Percentiles rank a stretch among this genome's conserved stretches.
These are phyloP conservation scores for Parnassius mnemosyne DNA, from an alignment of 2,888 invertebrate species.

Conservation along the genomic window DNA sequence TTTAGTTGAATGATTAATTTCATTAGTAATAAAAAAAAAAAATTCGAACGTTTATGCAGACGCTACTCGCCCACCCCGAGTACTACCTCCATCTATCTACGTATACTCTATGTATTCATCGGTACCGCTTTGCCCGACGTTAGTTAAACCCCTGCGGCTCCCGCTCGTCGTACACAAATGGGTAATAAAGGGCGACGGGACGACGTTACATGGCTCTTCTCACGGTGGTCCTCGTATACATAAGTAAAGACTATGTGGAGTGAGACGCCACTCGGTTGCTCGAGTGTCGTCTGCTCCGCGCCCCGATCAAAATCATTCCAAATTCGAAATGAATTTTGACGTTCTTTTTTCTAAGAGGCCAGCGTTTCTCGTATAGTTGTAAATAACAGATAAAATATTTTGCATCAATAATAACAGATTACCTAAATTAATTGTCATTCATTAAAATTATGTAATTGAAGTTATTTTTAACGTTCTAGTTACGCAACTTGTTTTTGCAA, in stretches of 20 bases:
- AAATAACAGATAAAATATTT: constrained; percentile 6
- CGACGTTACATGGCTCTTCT: constrained; percentile 54
- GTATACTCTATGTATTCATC: constrained; percentile 75
- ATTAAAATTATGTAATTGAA: constrained; percentile 19
- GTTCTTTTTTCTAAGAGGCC: constrained; percentile 42
- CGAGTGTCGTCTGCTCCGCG: constrained; percentile 76
- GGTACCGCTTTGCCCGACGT: constrained; percentile 71
- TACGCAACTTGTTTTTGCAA: constrained; percentile 18
- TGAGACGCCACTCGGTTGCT: constrained; percentile 65
- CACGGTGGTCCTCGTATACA: constrained; percentile 50
- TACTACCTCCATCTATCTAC: constrained; percentile 55
- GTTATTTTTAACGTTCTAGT: constrained; percentile 23
- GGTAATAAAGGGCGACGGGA: constrained; percentile 46
- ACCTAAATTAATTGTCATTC: constrained; percentile 8
- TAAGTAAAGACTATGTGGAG: constrained; percentile 66
- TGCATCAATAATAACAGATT: constrained; percentile 1
- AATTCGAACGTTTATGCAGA: constrained; percentile 38
- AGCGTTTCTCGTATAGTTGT: constrained; percentile 10
- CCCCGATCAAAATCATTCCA: constrained; percentile 74
- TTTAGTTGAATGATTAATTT: too few species aligned
- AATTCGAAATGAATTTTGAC: constrained; percentile 67
- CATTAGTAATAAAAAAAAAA: constrained; percentile 21
- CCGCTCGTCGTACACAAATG: constrained; percentile 50
- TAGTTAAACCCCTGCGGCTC: constrained; percentile 51
- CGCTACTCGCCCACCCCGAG: constrained; percentile 69